phyloP scores from a whole-genome alignment of 2,113 vertebrate genomes.

The Uria lomvia region DNA sequence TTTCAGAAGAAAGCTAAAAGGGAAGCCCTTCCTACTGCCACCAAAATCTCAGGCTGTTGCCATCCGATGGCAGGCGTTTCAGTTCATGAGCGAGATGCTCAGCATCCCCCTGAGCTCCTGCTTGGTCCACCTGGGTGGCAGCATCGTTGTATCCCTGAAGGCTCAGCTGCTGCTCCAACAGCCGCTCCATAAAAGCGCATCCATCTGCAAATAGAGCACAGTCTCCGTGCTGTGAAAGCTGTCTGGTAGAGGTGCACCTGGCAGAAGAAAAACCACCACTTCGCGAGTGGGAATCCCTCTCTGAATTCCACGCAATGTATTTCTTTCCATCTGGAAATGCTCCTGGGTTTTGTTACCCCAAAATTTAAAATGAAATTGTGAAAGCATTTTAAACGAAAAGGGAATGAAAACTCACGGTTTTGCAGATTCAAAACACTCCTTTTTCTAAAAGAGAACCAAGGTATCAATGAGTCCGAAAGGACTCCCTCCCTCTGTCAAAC shows the following conservation, averaged over 20 bases:
- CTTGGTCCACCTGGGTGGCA: neutral
- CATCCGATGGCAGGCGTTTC: neutral
- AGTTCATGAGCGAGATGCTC: neutral
- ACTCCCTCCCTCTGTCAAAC: neutral
- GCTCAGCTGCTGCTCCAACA: neutral
- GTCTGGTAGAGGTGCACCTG: neutral
- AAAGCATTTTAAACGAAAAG: neutral
- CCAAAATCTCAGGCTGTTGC: neutral
- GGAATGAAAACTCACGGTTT: neutral
- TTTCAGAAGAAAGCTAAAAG: neutral
- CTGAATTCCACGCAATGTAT: neutral
- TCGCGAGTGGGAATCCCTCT: neutral
- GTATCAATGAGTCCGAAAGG: neutral
- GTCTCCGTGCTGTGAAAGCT: neutral
- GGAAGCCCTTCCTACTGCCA: neutral
- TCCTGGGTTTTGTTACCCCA: neutral
- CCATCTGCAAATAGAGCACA: neutral
- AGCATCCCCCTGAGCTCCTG: neutral
- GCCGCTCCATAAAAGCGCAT: fast-evolving
- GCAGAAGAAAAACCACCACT: neutral
- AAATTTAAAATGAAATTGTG: neutral
- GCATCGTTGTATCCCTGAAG: neutral
- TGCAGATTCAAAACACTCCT: neutral
- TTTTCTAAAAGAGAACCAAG: neutral
- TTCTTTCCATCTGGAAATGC: neutral